Percentiles rank a stretch among this genome's conserved stretches.
These are phyloP conservation scores for Nomada flava DNA, from an alignment of 2,888 invertebrate genomes.

Conservation along the genomic window DNA sequence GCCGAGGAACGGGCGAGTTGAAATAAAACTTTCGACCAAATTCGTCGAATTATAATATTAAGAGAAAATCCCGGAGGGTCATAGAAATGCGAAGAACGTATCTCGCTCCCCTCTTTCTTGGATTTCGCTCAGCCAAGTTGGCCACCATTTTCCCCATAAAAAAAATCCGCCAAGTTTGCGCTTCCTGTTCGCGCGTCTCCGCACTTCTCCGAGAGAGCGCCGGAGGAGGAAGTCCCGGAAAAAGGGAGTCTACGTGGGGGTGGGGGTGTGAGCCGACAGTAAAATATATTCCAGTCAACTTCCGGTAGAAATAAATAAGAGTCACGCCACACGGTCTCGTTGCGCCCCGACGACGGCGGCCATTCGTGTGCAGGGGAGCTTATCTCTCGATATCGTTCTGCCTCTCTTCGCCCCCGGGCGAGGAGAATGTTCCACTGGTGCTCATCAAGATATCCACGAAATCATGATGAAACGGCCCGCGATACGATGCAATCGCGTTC, in stretches of 20 bases:
- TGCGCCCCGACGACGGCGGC: slow-evolving; percentile 70
- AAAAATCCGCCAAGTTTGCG: slow-evolving; percentile 82
- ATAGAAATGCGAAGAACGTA: neutral
- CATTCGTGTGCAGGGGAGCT: slow-evolving; percentile 79
- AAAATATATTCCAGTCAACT: slow-evolving; percentile 84
- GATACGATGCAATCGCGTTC: slow-evolving; percentile 59
- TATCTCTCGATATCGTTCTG: slow-evolving; percentile 80
- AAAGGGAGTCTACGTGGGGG: slow-evolving; percentile 57
- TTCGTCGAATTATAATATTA: too few species aligned
- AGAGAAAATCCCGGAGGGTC: too few species aligned
- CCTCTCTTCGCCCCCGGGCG: slow-evolving; percentile 47
- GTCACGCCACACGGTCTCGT: slow-evolving; percentile 81
- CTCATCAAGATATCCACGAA: slow-evolving; percentile 65
- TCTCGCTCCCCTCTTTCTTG: slow-evolving; percentile 4
- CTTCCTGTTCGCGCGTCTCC: slow-evolving; percentile 82
- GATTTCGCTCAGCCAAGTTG: slow-evolving; percentile 44
- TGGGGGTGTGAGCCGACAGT: slow-evolving; percentile 73
- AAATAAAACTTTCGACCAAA: too few species aligned
- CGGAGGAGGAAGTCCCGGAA: slow-evolving; percentile 73
- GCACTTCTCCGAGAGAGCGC: slow-evolving; percentile 74
- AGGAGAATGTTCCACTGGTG: slow-evolving; percentile 57
- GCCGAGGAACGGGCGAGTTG: neutral
- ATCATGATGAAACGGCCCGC: slow-evolving; percentile 59
- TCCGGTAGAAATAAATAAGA: slow-evolving; percentile 84
- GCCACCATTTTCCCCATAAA: slow-evolving; percentile 80